These are phyloP conservation scores for Alligator mississippiensis DNA, from an alignment of 2,113 vertebrate genomes.

Conservation along the genomic window DNA sequence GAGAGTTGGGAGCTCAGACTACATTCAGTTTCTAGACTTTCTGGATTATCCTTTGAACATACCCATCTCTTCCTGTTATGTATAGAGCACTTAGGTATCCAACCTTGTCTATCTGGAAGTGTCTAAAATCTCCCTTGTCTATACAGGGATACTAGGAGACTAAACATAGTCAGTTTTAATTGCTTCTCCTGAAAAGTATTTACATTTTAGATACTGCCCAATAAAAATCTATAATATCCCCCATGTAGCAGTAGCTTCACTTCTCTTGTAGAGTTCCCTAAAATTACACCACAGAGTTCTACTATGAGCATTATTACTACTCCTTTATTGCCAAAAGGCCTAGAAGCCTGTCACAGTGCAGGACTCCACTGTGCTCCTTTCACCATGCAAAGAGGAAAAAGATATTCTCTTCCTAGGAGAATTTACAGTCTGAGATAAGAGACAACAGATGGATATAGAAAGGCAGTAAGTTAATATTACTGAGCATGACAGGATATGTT, in stretches of 20 bases:
- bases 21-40: too few species aligned
- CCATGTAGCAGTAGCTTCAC: too few species aligned
- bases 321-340: neutral
- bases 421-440: neutral
- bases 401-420: neutral
- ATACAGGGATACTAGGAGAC: neutral
- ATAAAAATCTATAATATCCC: too few species aligned
- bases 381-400: neutral
- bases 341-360: neutral
- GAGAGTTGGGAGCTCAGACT: too few species aligned
- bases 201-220: too few species aligned
- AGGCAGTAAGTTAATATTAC: neutral
- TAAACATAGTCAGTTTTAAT: too few species aligned
- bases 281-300: neutral
- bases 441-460: neutral
- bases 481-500: neutral
- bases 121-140: neutral
- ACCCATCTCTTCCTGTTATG: too few species aligned
- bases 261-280: neutral
- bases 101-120: too few species aligned
- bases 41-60: too few species aligned
- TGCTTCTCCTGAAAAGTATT: too few species aligned
- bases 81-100: too few species aligned
- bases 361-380: neutral
- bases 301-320: neutral